Evolutionary conservation across 2,888 invertebrate species (phyloP).

Genomic region (Leptinotarsa peninsularis): DNA sequence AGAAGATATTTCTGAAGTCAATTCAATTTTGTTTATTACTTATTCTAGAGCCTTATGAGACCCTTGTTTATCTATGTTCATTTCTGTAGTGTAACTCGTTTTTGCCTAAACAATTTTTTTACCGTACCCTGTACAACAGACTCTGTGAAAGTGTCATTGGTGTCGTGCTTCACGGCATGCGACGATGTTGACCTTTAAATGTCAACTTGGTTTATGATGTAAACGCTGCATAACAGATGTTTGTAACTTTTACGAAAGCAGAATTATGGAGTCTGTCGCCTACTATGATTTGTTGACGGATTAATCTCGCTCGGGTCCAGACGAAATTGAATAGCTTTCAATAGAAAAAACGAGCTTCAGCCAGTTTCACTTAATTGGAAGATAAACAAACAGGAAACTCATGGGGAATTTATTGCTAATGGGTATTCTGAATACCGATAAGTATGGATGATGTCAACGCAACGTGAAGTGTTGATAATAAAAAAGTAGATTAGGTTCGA

Average conservation of each 20-base stretch:
- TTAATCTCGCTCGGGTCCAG: neutral
- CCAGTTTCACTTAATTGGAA: constrained; percentile 4
- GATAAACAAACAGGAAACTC: constrained; percentile 16
- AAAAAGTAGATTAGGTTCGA: constrained; percentile 6
- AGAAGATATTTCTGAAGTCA: too few relatives aligned
- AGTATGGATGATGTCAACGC: neutral
- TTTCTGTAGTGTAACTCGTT: too few relatives aligned
- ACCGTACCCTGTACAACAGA: too few relatives aligned
- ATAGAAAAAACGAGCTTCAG: neutral
- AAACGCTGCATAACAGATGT: constrained; percentile 7
- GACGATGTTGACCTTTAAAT: neutral
- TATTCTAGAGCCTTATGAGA: too few relatives aligned
- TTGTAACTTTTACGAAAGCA: constrained; percentile 11
- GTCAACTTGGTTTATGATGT: neutral
- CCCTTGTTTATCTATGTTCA: too few relatives aligned
- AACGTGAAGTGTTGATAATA: neutral
- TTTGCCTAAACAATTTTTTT: too few relatives aligned
- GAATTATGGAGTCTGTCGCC: constrained; percentile 14
- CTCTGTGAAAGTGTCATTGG: neutral
- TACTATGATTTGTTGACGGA: constrained; percentile 17
- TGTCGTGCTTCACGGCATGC: neutral
- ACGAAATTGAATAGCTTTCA: neutral
- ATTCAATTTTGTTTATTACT: too few relatives aligned
- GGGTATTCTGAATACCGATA: constrained; percentile 2
- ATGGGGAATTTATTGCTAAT: constrained; percentile 4